Base-by-base conservation (phyloP, 2,888 invertebrate species). In the Euclidia mi region DNA sequence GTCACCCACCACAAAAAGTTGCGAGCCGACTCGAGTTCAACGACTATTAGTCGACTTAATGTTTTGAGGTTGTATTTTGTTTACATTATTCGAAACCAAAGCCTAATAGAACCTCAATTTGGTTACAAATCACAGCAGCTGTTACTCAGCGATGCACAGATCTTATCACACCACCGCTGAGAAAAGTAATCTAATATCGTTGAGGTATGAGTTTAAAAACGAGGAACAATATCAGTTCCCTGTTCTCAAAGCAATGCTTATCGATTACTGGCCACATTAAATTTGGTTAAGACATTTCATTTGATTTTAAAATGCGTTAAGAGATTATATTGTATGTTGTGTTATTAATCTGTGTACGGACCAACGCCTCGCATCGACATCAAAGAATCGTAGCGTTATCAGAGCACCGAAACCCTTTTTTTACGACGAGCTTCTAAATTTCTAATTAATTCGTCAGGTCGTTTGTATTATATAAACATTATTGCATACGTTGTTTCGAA, bases 391-490 rank as follows among this genome's bases (percentile, higher is more conserved):
- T 63, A 44, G 46, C 55, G 57, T 52, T 65, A 56, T 65, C 65
- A 65, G 69, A 65, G 28, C n/a, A n/a, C n/a, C n/a, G n/a, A n/a
- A 71, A 65, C 31, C 60, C 61, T 72, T 76, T 76, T n/a, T 79
- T 81, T 79, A 78, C 67, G 78, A 81, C 65, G 74, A 68, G 71
- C 78, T 75, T 72, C 58, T 67, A 71, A 75, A 78, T 74, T 79
- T 80, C 58, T 77, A 85, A 85, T 85, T 84, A 82, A 85, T 85
- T 82, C 83, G 76, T 83, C 78, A 71, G 73, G 63, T 77, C 65
- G 68, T 53, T 58, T 59, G 63, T 65, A 76, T 78, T 79, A 79
- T 79, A 82, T 78, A 82, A 82, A 77, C 78, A 79, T 81, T 79
- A 76, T 73, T 57, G 63, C n/a, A n/a, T n/a, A n/a, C 59, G 45